A percentile compares a stretch with the other conserved stretches of the same genome.
These are phyloP conservation scores for Coremacera marginata DNA, from an alignment of 2,888 invertebrate genomes.

Conservation along the genomic window DNA sequence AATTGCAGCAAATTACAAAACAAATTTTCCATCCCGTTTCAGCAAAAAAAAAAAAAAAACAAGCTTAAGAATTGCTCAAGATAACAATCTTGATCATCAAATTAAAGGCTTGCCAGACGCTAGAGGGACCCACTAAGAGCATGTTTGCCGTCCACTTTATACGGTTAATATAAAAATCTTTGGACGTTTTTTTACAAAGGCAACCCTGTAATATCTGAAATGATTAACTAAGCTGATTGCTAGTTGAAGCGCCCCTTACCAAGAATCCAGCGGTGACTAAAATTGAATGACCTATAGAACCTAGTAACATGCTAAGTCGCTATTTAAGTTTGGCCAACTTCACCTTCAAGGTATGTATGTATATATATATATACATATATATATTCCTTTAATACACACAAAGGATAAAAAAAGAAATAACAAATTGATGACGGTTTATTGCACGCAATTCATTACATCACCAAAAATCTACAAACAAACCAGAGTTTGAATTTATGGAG, in stretches of 20 bases:
- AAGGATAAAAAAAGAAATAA: conserved; percentile 7
- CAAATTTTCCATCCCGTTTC: no score
- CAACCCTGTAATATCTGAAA: no score
- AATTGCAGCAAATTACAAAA: no score
- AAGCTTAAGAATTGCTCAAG: no score
- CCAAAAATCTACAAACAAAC: conserved; percentile 30
- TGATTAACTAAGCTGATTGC: conserved; percentile 51
- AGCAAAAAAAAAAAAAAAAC: no score
- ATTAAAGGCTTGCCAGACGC: no score
- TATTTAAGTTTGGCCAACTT: conserved; percentile 17
- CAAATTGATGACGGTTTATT: conserved; percentile 59
- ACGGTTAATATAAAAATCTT: no score
- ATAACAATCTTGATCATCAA: background rate
- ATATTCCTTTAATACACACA: background rate
- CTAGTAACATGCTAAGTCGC: background rate
- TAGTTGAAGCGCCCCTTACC: conserved; percentile 47
- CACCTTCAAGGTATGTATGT: conserved; percentile 9
- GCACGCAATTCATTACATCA: conserved; percentile 66
- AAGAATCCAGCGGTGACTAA: conserved; percentile 9
- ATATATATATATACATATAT: background rate
- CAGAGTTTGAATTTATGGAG: conserved; percentile 4
- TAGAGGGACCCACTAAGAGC: no score
- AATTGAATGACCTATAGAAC: conserved; percentile 27
- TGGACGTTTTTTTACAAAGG: no score
- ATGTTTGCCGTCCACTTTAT: no score